Evolutionary conservation across 2,113 vertebrate genomes (phyloP).

Genomic region (Neotoma lepida): DNA sequence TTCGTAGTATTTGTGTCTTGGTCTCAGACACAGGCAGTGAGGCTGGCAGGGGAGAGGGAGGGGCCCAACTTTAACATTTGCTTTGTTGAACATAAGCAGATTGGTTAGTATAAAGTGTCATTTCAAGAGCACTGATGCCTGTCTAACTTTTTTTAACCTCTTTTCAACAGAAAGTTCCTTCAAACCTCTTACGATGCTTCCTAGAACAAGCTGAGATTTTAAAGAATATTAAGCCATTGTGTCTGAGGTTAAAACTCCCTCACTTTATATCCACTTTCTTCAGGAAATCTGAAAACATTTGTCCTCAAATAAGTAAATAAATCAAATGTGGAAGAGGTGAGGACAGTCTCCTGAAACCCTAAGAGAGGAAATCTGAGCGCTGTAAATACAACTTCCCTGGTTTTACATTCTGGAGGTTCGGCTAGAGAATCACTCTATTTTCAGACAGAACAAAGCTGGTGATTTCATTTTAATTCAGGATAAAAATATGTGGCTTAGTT

Average conservation of each 20-base stretch:
- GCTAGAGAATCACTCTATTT: slow-evolving; percentile 59
- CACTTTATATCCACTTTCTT: neutral
- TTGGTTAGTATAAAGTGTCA: slow-evolving; percentile 17
- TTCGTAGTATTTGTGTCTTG: slow-evolving; percentile 69
- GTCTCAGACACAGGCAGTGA: slow-evolving; percentile 57
- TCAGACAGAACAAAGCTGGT: slow-evolving; percentile 56
- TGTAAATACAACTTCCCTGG: slow-evolving; percentile 37
- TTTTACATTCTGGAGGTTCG: slow-evolving; percentile 14
- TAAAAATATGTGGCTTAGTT: slow-evolving; percentile 57
- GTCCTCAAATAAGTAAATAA: slow-evolving; percentile 42
- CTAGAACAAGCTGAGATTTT: slow-evolving; percentile 22
- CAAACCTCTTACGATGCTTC: slow-evolving; percentile 1
- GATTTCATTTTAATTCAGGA: slow-evolving; percentile 63
- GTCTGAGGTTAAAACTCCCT: slow-evolving; percentile 9
- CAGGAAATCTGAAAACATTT: slow-evolving; percentile 2
- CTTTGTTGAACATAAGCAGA: slow-evolving; percentile 55
- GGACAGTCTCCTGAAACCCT: neutral
- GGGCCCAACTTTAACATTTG: slow-evolving; percentile 58
- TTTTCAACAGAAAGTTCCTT: neutral
- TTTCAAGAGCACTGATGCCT: slow-evolving; percentile 57
- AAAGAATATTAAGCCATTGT: neutral
- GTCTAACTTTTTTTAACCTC: neutral
- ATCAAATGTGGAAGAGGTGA: neutral
- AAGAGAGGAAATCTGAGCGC: neutral
- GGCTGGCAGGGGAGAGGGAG: neutral